phyloP scores from a whole-genome alignment of 2,113 vertebrate species.

The Oryzias melastigma region DNA sequence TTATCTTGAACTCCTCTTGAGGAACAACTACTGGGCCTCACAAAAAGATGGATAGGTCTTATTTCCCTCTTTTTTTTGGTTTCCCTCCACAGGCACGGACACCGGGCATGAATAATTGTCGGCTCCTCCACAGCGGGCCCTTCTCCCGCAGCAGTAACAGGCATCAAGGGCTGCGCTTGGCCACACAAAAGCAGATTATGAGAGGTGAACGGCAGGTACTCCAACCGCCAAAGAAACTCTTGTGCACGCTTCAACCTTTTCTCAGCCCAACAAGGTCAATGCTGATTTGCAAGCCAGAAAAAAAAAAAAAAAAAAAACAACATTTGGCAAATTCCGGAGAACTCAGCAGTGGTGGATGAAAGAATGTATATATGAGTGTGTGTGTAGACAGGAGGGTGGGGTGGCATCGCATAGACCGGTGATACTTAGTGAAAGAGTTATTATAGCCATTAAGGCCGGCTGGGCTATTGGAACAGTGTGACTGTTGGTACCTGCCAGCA shows the following conservation, averaged over 20 bases:
- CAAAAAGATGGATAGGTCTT: constrained; percentile 24
- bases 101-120: constrained; percentile 71
- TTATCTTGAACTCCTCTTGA: constrained; percentile 9
- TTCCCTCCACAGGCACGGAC: constrained; percentile 49
- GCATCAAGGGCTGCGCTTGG: constrained; percentile 48
- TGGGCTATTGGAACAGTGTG: constrained; percentile 50
- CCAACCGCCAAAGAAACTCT: constrained; percentile 66
- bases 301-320: constrained; percentile 33
- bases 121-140: constrained; percentile 52
- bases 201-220: constrained; percentile 77
- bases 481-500: constrained; percentile 59
- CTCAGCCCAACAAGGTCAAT: constrained; percentile 72
- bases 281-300: constrained; percentile 73
- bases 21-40: constrained; percentile 24
- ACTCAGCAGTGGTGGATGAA: constrained; percentile 14
- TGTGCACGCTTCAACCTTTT: constrained; percentile 65
- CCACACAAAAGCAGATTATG: constrained; percentile 63
- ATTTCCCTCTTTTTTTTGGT: constrained; percentile 34
- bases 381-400: constrained; percentile 25
- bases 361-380: constrained; percentile 11
- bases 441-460: constrained; percentile 70
- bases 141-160: constrained; percentile 52
- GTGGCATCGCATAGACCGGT: constrained; percentile 70
- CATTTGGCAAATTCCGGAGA: constrained; percentile 69
- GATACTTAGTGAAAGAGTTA: constrained; percentile 73